Conservation (phyloP, 2,888 invertebrate species). For the Troides helena region DNA sequence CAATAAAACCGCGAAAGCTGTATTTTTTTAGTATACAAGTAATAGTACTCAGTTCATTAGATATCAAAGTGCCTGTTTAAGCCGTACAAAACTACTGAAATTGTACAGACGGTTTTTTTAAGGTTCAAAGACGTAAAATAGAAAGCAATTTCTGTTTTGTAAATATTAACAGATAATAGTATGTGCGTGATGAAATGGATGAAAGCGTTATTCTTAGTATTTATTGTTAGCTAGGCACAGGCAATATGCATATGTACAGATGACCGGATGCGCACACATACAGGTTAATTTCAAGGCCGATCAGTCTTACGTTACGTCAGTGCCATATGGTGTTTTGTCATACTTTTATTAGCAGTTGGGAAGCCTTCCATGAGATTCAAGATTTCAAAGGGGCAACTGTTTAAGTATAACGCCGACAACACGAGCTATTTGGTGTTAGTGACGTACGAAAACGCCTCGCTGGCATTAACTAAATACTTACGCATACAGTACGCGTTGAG, state of each 20-base stretch:
- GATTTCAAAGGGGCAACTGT: neutral
- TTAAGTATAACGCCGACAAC: constrained; percentile 37
- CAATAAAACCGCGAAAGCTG: too few species aligned
- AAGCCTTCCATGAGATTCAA: constrained; percentile 16
- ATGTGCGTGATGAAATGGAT: neutral
- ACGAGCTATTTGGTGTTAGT: constrained; percentile 49
- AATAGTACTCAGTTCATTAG: too few species aligned
- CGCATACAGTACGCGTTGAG: constrained; percentile 70
- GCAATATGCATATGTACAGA: neutral
- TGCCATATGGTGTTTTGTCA: constrained; percentile 25
- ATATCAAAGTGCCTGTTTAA: too few species aligned
- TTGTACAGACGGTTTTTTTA: neutral
- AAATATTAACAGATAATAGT: neutral
- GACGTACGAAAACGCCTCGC: constrained; percentile 66
- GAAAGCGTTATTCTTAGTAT: neutral
- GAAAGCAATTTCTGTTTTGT: neutral
- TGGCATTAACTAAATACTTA: constrained; percentile 74
- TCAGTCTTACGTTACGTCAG: constrained; percentile 19
- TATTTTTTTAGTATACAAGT: too few species aligned
- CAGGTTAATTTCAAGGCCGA: constrained; percentile 20
- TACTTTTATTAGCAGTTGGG: constrained; percentile 4
- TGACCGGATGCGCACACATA: constrained; percentile 19
- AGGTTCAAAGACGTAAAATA: neutral
- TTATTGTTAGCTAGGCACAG: neutral
- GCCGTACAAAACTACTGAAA: too few species aligned